A percentile compares a stretch with the other conserved stretches of the same genome.
phyloP scores from a whole-genome alignment of 92 coral and sea anemone genomes.

The Siderastrea siderea region DNA sequence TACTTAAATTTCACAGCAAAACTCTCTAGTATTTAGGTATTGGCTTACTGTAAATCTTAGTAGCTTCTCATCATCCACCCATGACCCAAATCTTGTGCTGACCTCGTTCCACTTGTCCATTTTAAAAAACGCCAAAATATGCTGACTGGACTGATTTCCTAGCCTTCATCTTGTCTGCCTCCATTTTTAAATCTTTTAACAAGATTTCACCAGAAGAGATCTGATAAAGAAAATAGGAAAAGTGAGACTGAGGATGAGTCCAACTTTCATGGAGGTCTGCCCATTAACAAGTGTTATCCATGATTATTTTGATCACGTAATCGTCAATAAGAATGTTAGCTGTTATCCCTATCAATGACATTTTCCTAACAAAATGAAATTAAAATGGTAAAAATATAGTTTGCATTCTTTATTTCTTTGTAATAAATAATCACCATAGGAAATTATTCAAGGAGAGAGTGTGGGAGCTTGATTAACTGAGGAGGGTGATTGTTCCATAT shows the following conservation, averaged over 20 bases:
- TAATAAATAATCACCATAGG: too few species aligned
- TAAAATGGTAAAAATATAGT: too few species aligned
- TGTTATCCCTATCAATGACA: not conserved
- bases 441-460: too few species aligned
- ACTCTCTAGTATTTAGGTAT: not conserved
- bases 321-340: not conserved
- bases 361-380: not conserved
- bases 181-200: conserved; percentile 3
- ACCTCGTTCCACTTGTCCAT: conserved; percentile 8
- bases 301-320: not conserved
- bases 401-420: too few species aligned
- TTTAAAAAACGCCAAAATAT: not conserved
- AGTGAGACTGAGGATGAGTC: too few species aligned
- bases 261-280: not conserved
- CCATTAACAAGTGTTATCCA: not conserved
- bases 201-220: not conserved
- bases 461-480: too few species aligned
- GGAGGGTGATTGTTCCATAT: too few species aligned
- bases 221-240: not conserved
- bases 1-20: too few species aligned
- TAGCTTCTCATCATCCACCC: not conserved
- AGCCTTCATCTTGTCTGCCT: not conserved
- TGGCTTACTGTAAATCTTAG: conserved; percentile 20
- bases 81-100: not conserved
- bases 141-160: not conserved